Evolutionary conservation across 2,888 invertebrate species (phyloP), one percentile per base, ranked within the genome.

Genomic region (Ctena decussata): DNA sequence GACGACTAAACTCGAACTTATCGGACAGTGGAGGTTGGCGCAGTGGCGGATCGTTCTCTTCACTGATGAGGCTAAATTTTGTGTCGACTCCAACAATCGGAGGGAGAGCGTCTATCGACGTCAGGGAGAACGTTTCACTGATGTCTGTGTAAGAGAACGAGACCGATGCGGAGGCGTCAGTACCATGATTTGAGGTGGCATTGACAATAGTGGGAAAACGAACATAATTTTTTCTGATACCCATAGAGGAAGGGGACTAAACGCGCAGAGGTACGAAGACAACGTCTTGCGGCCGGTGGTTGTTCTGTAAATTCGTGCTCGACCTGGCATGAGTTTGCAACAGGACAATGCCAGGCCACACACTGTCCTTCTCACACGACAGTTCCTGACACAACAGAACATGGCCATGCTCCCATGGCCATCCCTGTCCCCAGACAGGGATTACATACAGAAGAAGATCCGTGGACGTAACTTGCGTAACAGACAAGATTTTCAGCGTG

Each of bases 311-410:
- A 6, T 44, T 41, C 21, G 27, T 39, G 60, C 79, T 57, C 49
- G n/a, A 3, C 72, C 60, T 24, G 79, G 60, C 73, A 73, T 73
- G 49, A 21, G 8, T 21, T 73, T 80, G 27, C 77, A 77, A 35
- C 77, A 49, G 65, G 49, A 70, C 35, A 70, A 77, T 24, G 70
- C 69, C 12, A 69, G 70, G 30, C 77, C 70, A 30, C 32, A 70
- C 60, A 70, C 70, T 15, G 46, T 46, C 21, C 69, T 46, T 21
- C 35, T 70, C 27, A 77, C 77, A 2, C 77, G 70, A 77, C 44
- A 27, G 15, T 70, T 77, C 30, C 21, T 77, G 35, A 21, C 11
- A 30, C n/a, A 69, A n/a, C 15, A 44, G 27, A 77, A 32, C 35
- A 70, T 77, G 32, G 30, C 70, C 15, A 49, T 37, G 18, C 70